Evolutionary conservation across 2,888 invertebrate species (phyloP).

Genomic region (Cosmia trapezina): DNA sequence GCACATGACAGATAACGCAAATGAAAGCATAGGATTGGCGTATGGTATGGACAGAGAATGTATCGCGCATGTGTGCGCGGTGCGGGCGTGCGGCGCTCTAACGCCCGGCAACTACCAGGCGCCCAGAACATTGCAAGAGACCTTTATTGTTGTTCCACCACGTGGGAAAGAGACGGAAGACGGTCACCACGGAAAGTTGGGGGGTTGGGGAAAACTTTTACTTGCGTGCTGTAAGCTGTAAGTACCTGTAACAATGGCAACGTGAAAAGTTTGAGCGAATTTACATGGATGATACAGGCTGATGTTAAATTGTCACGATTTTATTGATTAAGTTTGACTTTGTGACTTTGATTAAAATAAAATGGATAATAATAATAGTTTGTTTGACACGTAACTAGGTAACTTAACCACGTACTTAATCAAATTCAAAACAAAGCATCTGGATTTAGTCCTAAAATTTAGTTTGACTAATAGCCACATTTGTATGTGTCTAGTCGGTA

Average conservation of each 20-base stretch:
- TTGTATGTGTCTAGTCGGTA: conserved; percentile 42
- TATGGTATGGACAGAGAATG: conserved; percentile 61
- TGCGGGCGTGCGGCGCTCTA: conserved; percentile 87
- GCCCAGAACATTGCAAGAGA: conserved; percentile 70
- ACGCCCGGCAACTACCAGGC: conserved; percentile 88
- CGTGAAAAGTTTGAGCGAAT: conserved; percentile 13
- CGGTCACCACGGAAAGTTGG: conserved; percentile 38
- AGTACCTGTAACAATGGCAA: neutral
- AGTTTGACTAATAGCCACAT: conserved; percentile 47
- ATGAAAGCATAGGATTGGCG: conserved; percentile 68
- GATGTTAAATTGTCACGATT: neutral
- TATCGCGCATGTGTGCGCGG: conserved; percentile 88
- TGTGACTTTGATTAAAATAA: neutral
- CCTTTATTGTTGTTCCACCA: conserved; percentile 32
- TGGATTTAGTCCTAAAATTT: conserved; percentile 12
- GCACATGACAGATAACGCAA: conserved; percentile 50
- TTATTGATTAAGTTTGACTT: neutral
- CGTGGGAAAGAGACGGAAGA: conserved; percentile 39
- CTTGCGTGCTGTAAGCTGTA: conserved; percentile 5
- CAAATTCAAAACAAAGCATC: neutral
- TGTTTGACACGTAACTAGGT: neutral
- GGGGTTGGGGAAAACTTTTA: conserved; percentile 42
- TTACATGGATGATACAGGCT: neutral
- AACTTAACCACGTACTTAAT: neutral
- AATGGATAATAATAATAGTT: neutral